Base-by-base conservation (phyloP, 30 jellyfish, hydroid and myxozoan species). In the Haliclystus octoradiatus region DNA sequence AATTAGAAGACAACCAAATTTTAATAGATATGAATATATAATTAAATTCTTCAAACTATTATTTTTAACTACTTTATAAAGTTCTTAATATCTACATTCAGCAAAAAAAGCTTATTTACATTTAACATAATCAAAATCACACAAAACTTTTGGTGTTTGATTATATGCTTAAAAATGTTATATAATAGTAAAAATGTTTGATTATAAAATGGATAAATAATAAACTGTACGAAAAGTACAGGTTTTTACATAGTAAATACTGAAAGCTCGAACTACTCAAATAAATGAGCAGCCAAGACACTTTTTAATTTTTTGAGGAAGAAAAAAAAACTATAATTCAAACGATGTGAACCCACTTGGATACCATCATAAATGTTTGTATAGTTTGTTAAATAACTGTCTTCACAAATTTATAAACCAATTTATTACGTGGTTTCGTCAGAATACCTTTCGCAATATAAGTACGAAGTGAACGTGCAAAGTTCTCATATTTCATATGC, bases 381-480 rank as follows among this genome's bases (percentile, higher is more conserved):
- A 62, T 19, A 28, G 46, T 22, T 2, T 24, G 71, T 62, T 62
- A 23, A 2, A 62, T 2, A 13, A 62, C 57, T 23, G 79, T 49
- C 72, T 69, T 40, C 14, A 79, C 88, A 51, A 87, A 87, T 82
- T 82, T 81, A 83, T 79, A 87, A 23, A 87, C 96, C 76, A 87
- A 80, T 40, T 80, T 87, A 68, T 87, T 79, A 24, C 94, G 92
- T 23, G 94, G 94, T 75, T 87, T 87, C 34, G 77, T 79, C 71
- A 87, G 61, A 30, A 87, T 79, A 15, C 94, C 94, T 40, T 79
- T 79, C 33, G 96, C 96, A 34, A 79, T 77, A 78, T 87, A 87
- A 19, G 94, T 79, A 46, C 96, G 94, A 26, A 87, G 79, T 4
- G 96, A 87, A 13, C 96, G 33, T 19, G 96, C 96, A 57, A 87